Evolutionary conservation across 2,797 vertebrate genomes (phyloP).

Genomic region (Crypturellus tataupa): DNA sequence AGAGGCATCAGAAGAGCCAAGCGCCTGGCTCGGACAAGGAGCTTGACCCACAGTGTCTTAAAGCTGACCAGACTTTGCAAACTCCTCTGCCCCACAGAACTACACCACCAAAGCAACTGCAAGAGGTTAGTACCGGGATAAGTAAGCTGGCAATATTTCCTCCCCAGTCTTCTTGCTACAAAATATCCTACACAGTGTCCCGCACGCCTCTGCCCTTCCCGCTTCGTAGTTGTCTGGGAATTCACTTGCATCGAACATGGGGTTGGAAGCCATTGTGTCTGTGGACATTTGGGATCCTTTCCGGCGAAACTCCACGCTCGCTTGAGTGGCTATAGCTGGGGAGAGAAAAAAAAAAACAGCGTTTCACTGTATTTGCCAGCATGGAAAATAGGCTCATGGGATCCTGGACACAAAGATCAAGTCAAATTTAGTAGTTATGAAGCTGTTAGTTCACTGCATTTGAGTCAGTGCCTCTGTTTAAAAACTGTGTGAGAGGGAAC

Average conservation of each 20-base stretch:
- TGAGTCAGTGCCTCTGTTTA: conserved; percentile 76
- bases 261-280: conserved; percentile 94
- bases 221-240: conserved; percentile 97
- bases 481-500: conserved; percentile 61
- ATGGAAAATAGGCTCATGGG: conserved; percentile 84
- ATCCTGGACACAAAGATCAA: conserved; percentile 88
- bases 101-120: conserved; percentile 62
- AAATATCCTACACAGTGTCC: conserved; percentile 94
- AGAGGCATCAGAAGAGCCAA: background rate
- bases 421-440: conserved; percentile 80
- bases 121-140: conserved; percentile 90
- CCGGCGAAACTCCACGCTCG: conserved; percentile 91
- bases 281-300: conserved; percentile 97
- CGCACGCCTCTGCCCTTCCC: conserved; percentile 93
- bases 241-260: conserved; percentile 91
- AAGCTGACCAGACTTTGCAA: background rate
- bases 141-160: conserved; percentile 91
- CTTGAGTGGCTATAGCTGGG: conserved; percentile 93
- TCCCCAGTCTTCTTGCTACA: conserved; percentile 96
- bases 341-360: conserved; percentile 74
- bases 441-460: conserved; percentile 75
- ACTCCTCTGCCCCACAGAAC: conserved; percentile 3
- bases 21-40: background rate
- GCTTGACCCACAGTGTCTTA: background rate
- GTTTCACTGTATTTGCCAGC: conserved; percentile 67